Evolutionary conservation across 2,113 vertebrate genomes (phyloP).

Genomic region (Suncus etruscus): DNA sequence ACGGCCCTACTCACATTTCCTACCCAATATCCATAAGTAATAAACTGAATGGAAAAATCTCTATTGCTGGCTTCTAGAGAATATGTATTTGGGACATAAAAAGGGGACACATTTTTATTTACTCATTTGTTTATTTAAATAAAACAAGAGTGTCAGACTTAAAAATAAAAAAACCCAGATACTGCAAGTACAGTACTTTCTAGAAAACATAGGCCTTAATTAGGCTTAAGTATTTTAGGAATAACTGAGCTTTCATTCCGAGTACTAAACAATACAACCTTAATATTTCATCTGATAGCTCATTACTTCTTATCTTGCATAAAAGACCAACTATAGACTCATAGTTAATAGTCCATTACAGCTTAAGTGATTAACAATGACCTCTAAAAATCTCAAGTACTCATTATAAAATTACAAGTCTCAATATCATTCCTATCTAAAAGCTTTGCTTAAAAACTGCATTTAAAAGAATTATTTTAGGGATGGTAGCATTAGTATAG

Average conservation of each 20-base stretch:
- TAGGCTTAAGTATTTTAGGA: neutral
- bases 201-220: neutral
- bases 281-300: conserved; percentile 11
- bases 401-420: conserved; percentile 24
- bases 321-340: neutral
- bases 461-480: conserved; percentile 48
- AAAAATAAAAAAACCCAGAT: neutral
- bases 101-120: neutral
- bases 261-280: neutral
- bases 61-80: neutral
- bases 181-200: neutral
- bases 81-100: neutral
- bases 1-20: neutral
- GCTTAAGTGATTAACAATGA: conserved; percentile 58
- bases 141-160: neutral
- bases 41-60: neutral
- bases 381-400: neutral
- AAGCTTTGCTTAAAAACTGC: conserved; percentile 47
- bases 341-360: conserved; percentile 35
- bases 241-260: neutral
- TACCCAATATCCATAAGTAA: neutral
- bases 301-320: conserved; percentile 37
- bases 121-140: neutral
- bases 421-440: conserved; percentile 27
- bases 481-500: neutral